These are phyloP conservation scores for Lacanobia wlatinum DNA, from an alignment of 2,888 invertebrate genomes.

Conservation along the genomic window DNA sequence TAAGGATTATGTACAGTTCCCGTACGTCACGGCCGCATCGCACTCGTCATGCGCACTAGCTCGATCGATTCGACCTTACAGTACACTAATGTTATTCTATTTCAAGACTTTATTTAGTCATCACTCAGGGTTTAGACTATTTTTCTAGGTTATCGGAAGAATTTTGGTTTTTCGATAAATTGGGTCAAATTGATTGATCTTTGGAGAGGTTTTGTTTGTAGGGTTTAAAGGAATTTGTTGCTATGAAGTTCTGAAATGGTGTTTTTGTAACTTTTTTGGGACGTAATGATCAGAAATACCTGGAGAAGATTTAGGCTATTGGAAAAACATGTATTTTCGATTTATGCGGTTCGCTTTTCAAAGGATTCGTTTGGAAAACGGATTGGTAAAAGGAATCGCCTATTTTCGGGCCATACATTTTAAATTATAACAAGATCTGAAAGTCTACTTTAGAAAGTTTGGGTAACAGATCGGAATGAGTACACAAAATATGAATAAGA, in stretches of 20 bases:
- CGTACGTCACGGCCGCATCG: conserved; percentile 73
- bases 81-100: conserved; percentile 57
- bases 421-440: too few species aligned
- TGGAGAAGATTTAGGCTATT: not conserved
- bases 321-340: too few species aligned
- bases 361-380: too few species aligned
- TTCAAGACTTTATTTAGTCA: conserved; percentile 35
- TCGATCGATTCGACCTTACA: conserved; percentile 74
- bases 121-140: not conserved
- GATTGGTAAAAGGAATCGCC: too few species aligned
- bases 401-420: too few species aligned
- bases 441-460: too few species aligned
- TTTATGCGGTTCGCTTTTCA: too few species aligned
- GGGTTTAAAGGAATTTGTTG: not conserved
- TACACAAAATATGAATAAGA: too few species aligned
- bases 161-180: not conserved
- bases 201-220: not conserved
- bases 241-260: not conserved
- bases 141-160: not conserved
- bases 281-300: not conserved
- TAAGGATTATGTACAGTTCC: conserved; percentile 57
- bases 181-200: not conserved
- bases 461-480: too few species aligned
- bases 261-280: not conserved
- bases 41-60: conserved; percentile 77